These are phyloP conservation scores for Tuberolachnus salignus DNA, from an alignment of 2,888 invertebrate species.

Conservation along the genomic window DNA sequence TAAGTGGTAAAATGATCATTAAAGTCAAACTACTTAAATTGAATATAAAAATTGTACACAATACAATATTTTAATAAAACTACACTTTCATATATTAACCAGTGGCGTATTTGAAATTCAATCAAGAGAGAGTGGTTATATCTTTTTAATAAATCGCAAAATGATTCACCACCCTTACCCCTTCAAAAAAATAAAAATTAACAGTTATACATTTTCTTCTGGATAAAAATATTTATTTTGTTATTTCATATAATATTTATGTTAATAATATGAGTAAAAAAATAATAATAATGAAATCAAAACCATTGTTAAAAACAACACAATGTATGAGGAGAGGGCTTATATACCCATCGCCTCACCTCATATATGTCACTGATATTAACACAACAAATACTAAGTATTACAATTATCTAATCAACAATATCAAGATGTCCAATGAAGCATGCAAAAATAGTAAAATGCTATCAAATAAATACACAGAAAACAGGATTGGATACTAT, in stretches of 20 bases:
- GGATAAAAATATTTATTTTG: too few species aligned
- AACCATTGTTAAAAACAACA: not conserved
- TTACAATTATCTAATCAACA: not conserved
- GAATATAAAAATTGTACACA: not conserved
- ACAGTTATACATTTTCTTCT: too few species aligned
- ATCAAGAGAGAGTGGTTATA: too few species aligned
- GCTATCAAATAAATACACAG: not conserved
- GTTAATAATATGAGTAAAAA: not conserved
- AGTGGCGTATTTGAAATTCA: too few species aligned
- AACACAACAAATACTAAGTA: too few species aligned
- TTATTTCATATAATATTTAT: too few species aligned
- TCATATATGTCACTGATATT: too few species aligned
- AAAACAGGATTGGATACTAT: not conserved
- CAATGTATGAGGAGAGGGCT: not conserved
- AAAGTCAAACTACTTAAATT: not conserved
- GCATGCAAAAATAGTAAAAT: conserved; percentile 17
- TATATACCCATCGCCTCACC: too few species aligned
- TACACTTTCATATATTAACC: not conserved
- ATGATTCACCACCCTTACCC: too few species aligned
- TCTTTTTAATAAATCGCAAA: too few species aligned
- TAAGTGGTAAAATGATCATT: not conserved
- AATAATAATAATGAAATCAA: not conserved
- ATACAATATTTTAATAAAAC: not conserved
- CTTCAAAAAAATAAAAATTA: too few species aligned
- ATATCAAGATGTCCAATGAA: not conserved